phyloP scores from a whole-genome alignment of 2,888 invertebrate species.

The Agrotis segetum region DNA sequence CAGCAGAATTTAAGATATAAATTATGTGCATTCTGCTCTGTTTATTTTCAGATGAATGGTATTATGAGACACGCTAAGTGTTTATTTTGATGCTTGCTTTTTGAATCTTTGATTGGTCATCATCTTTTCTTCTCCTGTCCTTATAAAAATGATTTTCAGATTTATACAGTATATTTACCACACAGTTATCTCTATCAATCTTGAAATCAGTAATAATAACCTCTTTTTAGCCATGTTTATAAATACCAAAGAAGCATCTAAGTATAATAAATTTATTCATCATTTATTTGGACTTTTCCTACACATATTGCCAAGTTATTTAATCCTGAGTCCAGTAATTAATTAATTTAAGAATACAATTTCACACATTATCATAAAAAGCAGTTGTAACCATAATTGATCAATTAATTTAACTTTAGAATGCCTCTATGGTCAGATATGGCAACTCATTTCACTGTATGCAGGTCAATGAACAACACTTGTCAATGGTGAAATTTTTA shows the following conservation, averaged over 20 bases:
- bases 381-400: no score
- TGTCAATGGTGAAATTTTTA: conserved; percentile 42
- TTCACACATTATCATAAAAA: no score
- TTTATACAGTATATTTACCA: no score
- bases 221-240: background rate
- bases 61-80: background rate
- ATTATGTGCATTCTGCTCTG: conserved; percentile 27
- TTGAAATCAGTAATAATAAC: background rate
- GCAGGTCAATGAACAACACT: conserved; percentile 11
- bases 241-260: no score
- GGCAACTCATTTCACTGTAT: conserved; percentile 11
- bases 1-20: conserved; percentile 22
- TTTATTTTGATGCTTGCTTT: background rate
- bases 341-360: no score
- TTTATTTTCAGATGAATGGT: conserved; percentile 28
- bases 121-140: background rate
- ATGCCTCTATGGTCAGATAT: background rate
- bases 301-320: no score
- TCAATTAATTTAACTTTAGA: background rate
- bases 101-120: background rate
- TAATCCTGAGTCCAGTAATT: no score
- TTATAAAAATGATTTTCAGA: background rate
- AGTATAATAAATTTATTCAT: background rate
- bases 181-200: no score
- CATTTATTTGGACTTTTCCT: background rate